Base-by-base conservation (phyloP, 2,888 invertebrate genomes). In the Dione vanillae region DNA sequence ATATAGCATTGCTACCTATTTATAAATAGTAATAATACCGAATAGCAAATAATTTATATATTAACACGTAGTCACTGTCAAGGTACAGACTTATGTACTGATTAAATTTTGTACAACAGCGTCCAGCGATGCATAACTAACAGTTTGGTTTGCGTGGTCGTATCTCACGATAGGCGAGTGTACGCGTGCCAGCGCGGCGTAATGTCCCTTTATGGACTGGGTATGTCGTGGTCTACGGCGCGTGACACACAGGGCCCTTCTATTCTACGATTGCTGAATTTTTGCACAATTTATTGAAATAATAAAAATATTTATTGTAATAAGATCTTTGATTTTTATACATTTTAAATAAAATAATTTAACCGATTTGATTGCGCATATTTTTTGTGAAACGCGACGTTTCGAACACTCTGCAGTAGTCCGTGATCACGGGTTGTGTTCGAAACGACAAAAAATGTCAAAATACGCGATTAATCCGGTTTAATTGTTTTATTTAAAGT, bases 61-160 rank as follows among this genome's bases (percentile, higher is more conserved):
- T 49, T 12, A 11, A 37, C 49, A n/a, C n/a, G n/a, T 14, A 19
- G 49, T 10, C 9, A 49, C 14, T 14, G 40, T 0, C 8, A 56
- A 27, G 43, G 59, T 59, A 61, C 0, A 27, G 45, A 43, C 49
- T 16, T 43, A 43, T 43, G 43, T 51, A 52, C 41, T 61, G 35
- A 41, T 67, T 61, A 67, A 51, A 67, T 67, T 67, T 61, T 43
- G 61, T 43, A 51, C 61, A 61, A 64, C 47, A 64, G 65, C 65
- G 65, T 62, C 61, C 58, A 49, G 45, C 64, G 45, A 45, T 61
- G 56, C 65, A 61, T 66, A 61, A 66, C 49, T 41, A 67, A 70
- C 45, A 64, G 47, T 67, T 69, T 49, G 69, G 73, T 75, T 75
- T 74, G 76, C 72, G 72, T 71, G 74, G 70, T 64, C 67, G 64